Evolutionary conservation across 2,888 invertebrate genomes (phyloP), one percentile per base, ranked within the genome.

Genomic region (Drosophila subsilvestris): DNA sequence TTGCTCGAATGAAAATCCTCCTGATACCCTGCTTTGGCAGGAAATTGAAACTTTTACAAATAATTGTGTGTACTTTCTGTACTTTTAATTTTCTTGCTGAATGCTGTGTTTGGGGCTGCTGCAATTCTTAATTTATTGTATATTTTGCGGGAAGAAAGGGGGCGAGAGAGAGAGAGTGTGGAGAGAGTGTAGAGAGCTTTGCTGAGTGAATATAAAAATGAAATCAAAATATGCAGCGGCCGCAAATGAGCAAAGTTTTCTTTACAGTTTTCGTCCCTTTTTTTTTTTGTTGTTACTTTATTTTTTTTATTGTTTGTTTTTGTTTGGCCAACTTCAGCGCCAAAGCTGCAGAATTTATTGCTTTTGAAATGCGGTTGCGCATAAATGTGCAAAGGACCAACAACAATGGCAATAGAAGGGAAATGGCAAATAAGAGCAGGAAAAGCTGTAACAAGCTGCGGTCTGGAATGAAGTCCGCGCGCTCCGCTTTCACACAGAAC

Each of bases 191-290:
- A 1, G 42, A 54, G 42, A 54, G 47, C 54, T 55, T 54, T 55
- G 65, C 42, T 51, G 63, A 63, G 56, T 56, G 57, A 69, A 57
- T 56, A 63, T 49, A 58, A 53, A 63, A 71, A 43, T 45, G 51
- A 77, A 78, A 74, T 81, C 76, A 84, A 85, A 86, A 87, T 82
- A 68, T 50, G 60, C 65, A 29, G 37, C 37, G 50, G 57, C 53
- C 78, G 83, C 86, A 83, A 83, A 83, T 83, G 83, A 83, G 88
- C 84, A 88, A 83, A 83, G 88, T 83, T 83, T 80, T 76, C 63
- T 67, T 62, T 47, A 42, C 50, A 51, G 63, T 29, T 48, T 62
- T 62, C 7, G 63, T 48, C 29, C 29, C 48, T 57, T 50, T 14
- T 25, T 12, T 37, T 14, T 6, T 5, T 37, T 50, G 22, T 60